A percentile compares a stretch with the other conserved stretches of the same genome.
These are phyloP conservation scores for Spatula clypeata DNA, from an alignment of 2,797 vertebrate genomes.

Conservation along the genomic window DNA sequence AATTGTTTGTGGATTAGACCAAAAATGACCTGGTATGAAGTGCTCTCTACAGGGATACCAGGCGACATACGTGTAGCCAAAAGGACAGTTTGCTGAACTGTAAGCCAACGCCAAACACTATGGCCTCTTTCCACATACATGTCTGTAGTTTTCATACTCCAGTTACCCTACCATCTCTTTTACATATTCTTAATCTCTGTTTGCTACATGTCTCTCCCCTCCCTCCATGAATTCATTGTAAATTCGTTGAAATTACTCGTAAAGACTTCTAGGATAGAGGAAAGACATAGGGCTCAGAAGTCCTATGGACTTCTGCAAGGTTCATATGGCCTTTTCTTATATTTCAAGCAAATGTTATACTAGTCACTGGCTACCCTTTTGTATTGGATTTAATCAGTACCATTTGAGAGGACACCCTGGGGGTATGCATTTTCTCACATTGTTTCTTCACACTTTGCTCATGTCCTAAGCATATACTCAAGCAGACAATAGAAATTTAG, in stretches of 20 bases:
- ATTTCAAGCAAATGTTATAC: neutral
- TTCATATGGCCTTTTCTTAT: neutral
- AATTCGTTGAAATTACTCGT: neutral
- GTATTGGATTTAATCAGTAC: neutral
- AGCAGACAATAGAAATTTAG: neutral
- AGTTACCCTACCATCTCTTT: neutral
- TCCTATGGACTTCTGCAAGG: neutral
- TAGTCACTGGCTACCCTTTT: neutral
- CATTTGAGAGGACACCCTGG: neutral
- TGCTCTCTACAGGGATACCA: neutral
- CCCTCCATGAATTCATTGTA: fast-evolving
- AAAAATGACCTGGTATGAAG: neutral
- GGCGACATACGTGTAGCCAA: neutral
- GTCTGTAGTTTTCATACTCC: neutral
- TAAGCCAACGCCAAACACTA: neutral
- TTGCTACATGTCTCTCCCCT: neutral
- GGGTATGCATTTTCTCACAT: neutral
- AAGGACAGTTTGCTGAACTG: neutral
- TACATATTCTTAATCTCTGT: neutral
- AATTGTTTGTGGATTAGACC: neutral
- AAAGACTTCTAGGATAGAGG: neutral
- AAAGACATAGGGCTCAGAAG: too few species aligned
- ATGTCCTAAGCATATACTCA: neutral
- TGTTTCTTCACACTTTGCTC: conserved; percentile 5
- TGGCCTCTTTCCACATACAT: neutral